Percentiles rank a stretch among this genome's conserved stretches.
Conservation (phyloP, 1,140 invertebrate species). For the Atta colombica region DNA sequence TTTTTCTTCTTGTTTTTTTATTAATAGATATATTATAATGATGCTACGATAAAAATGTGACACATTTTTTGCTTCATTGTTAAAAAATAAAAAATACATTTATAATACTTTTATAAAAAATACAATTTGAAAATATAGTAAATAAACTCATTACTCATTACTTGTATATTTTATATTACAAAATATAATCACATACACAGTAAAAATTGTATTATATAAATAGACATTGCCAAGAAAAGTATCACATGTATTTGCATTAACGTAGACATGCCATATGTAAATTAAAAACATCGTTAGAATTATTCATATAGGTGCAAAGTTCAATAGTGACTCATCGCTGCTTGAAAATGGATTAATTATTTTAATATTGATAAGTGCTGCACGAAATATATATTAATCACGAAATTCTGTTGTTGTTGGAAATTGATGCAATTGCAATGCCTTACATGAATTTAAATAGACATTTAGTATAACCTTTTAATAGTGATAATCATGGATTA, state of each 20-base stretch:
- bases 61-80: no score
- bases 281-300: neutral
- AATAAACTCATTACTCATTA: no score
- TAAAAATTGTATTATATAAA: neutral
- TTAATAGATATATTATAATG: no score
- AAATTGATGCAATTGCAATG: neutral
- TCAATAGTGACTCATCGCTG: neutral
- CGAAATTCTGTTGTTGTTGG: neutral
- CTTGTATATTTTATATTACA: no score
- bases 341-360: neutral
- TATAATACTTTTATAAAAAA: no score
- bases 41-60: no score
- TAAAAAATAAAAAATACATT: no score
- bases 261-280: neutral
- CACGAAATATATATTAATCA: neutral
- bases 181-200: no score
- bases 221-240: neutral
- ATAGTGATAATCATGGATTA: neutral
- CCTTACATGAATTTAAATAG: neutral
- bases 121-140: no score
- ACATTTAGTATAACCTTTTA: neutral
- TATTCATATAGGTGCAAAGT: neutral
- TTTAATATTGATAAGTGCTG: constrained; percentile 1
- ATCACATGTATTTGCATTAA: neutral
- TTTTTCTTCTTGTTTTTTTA: no score